A percentile compares a stretch with the other conserved stretches of the same genome.
Evolutionary conservation across 2,888 invertebrate genomes (phyloP).

Genomic region (Ectobius pallidus): DNA sequence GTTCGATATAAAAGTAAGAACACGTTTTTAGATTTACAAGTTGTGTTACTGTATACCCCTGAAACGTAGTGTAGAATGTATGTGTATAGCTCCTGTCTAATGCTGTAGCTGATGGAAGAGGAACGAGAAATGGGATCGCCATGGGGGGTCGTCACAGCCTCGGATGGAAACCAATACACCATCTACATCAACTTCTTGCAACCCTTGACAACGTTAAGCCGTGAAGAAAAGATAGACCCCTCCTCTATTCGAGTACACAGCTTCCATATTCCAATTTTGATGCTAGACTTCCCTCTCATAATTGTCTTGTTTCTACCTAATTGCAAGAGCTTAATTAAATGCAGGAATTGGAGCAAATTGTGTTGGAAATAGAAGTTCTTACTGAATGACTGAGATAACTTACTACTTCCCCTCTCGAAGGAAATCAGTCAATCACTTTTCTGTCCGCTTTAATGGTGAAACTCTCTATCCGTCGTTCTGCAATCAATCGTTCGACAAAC

Average conservation of each 20-base stretch:
- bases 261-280: not conserved
- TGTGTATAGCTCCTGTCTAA: constrained; percentile 3
- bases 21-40: too few species aligned
- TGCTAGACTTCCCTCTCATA: not conserved
- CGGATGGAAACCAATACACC: not conserved
- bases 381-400: too few species aligned
- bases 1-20: too few species aligned
- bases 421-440: too few species aligned
- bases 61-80: not conserved
- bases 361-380: too few species aligned
- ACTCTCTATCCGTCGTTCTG: too few species aligned
- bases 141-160: not conserved
- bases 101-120: constrained; percentile 12
- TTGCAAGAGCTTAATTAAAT: too few species aligned
- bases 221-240: not conserved
- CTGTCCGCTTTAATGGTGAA: too few species aligned
- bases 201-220: not conserved
- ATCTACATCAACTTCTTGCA: not conserved
- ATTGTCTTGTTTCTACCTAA: too few species aligned
- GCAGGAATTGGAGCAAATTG: too few species aligned
- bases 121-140: constrained; percentile 9
- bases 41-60: constrained; percentile 6
- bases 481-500: too few species aligned
- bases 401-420: too few species aligned
- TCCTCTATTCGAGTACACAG: not conserved